Conservation (phyloP, 2,888 invertebrate genomes). For the Elaeidobius kamerunicus region DNA sequence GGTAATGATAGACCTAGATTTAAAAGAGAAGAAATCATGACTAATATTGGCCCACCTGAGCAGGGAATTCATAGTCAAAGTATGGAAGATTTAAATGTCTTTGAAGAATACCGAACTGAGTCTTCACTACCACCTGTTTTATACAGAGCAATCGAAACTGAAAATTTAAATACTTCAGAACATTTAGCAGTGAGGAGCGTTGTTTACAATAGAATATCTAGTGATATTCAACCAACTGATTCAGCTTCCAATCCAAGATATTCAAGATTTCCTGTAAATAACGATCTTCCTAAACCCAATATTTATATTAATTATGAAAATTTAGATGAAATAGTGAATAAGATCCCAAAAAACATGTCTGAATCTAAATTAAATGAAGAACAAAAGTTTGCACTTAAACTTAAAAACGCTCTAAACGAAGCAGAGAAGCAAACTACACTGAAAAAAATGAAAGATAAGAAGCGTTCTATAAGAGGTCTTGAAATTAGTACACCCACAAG, state of each 20-base stretch:
- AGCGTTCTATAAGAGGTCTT: slow-evolving; percentile 29
- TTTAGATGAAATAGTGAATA: slow-evolving; percentile 37
- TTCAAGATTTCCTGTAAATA: slow-evolving; percentile 16
- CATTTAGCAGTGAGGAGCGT: not conserved
- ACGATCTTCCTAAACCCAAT: slow-evolving; percentile 25
- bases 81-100: slow-evolving; percentile 34
- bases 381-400: slow-evolving; percentile 40
- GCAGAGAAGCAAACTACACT: slow-evolving; percentile 39
- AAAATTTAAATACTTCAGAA: slow-evolving; percentile 30
- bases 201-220: slow-evolving; percentile 10
- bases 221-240: slow-evolving; percentile 33
- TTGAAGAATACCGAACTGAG: slow-evolving; percentile 23
- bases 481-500: slow-evolving; percentile 40
- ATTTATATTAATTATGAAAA: slow-evolving; percentile 35
- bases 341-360: slow-evolving; percentile 37
- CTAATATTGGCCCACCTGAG: slow-evolving; percentile 4
- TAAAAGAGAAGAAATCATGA: slow-evolving; percentile 4
- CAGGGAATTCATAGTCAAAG: slow-evolving; percentile 35
- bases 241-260: slow-evolving; percentile 36
- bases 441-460: slow-evolving; percentile 31
- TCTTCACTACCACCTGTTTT: slow-evolving; percentile 18
- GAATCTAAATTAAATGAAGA: slow-evolving; percentile 39
- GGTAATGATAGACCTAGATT: slow-evolving; percentile 1
- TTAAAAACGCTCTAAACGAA: slow-evolving; percentile 40
- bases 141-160: slow-evolving; percentile 32